Evolutionary conservation across 1,140 invertebrate genomes (phyloP).

Genomic region (Triops cancriformis): DNA sequence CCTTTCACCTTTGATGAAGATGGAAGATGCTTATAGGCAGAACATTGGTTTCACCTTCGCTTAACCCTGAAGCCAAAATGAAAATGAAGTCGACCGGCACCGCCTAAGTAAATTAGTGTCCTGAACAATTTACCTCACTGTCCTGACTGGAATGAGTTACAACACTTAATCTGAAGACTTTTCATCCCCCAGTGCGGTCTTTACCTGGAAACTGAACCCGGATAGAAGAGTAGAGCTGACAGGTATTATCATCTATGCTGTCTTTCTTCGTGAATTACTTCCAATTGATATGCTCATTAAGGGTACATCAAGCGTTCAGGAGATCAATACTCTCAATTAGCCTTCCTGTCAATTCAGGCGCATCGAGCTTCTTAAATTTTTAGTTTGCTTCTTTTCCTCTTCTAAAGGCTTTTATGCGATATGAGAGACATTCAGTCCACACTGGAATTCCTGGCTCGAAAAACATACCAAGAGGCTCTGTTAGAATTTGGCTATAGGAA

Average conservation of each 20-base stretch:
- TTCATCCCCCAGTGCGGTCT: neutral
- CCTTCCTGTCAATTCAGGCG: neutral
- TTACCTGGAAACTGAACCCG: neutral
- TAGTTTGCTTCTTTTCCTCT: neutral
- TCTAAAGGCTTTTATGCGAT: neutral
- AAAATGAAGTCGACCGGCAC: conserved; percentile 4
- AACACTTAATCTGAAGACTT: neutral
- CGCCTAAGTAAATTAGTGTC: conserved; percentile 10
- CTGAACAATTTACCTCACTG: conserved; percentile 4
- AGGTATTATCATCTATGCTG: neutral
- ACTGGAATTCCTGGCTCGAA: neutral
- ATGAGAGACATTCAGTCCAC: neutral
- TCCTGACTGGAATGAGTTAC: neutral
- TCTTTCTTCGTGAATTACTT: neutral
- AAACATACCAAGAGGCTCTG: neutral
- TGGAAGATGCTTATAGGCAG: conserved; percentile 13
- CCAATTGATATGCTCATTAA: conserved; percentile 2
- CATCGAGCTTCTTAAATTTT: neutral
- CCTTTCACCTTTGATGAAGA: conserved; percentile 13
- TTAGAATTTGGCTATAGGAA: neutral
- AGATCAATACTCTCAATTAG: neutral
- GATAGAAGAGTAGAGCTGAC: neutral
- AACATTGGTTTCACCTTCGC: conserved; percentile 10
- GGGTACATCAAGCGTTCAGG: conserved; percentile 4
- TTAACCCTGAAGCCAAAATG: neutral